A percentile compares a stretch with the other conserved stretches of the same genome.
phyloP scores from a whole-genome alignment of 2,113 vertebrate species.

The Cardinalis cardinalis region DNA sequence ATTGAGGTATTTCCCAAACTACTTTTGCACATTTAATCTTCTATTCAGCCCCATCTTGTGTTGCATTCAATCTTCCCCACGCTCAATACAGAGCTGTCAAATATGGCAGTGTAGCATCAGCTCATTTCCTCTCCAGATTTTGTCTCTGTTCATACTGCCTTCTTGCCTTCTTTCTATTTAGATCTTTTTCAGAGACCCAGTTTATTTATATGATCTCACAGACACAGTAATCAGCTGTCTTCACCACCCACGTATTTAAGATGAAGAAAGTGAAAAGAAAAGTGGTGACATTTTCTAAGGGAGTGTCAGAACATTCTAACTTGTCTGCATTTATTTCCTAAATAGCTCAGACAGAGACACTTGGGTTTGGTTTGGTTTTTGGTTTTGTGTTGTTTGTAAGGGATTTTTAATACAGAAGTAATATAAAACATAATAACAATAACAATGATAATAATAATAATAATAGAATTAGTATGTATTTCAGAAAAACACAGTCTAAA shows the following conservation, averaged over 20 bases:
- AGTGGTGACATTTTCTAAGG: not conserved
- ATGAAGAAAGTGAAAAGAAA: constrained; percentile 5
- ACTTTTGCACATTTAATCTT: not conserved
- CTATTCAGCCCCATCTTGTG: not conserved
- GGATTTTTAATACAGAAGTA: not conserved
- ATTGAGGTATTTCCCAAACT: not conserved
- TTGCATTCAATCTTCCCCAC: not conserved
- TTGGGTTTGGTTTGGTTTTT: not conserved
- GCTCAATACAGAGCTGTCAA: not conserved
- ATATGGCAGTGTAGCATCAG: fast-evolving
- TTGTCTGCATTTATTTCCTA: not conserved
- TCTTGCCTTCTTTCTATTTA: not conserved
- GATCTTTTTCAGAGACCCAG: not conserved
- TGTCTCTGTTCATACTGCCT: not conserved
- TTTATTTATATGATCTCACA: constrained; percentile 4
- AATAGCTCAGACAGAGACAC: not conserved
- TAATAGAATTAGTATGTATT: not conserved
- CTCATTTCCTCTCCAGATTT: not conserved
- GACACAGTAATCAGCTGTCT: not conserved
- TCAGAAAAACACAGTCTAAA: not conserved
- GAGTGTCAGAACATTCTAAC: not conserved
- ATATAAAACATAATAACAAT: not conserved
- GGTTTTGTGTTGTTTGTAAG: not conserved
- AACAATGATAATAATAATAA: not conserved
- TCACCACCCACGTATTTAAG: not conserved